A percentile compares a stretch with the other conserved stretches of the same genome.
Evolutionary conservation across 35 echinoderm and acorn worm species (phyloP).

Genomic region (Hemicentrotus pulcherrimus): DNA sequence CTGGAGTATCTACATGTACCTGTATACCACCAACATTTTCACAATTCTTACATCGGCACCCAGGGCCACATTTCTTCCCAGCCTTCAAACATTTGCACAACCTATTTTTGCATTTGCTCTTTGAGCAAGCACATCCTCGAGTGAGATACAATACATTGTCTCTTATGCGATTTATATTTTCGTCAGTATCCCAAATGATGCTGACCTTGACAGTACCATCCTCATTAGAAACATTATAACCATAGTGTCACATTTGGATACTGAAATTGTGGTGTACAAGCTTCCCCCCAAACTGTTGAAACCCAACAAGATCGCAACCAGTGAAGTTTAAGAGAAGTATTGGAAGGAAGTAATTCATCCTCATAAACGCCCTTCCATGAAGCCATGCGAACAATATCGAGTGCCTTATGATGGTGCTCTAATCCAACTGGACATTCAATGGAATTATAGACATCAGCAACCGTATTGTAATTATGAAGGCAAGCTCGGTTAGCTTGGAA

Average conservation of each 20-base stretch:
- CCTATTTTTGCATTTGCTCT: neutral
- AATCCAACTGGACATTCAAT: neutral
- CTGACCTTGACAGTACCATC: neutral
- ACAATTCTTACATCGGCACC: neutral
- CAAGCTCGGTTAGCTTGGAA: conserved; percentile 38
- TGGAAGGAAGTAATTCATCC: conserved; percentile 39
- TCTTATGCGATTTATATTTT: neutral
- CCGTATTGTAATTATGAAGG: conserved; percentile 23
- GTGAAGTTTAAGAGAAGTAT: conserved; percentile 24
- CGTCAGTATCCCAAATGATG: conserved; percentile 5
- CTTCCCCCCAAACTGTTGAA: conserved; percentile 7
- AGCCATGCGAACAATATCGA: neutral
- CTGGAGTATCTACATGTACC: neutral
- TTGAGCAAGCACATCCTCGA: conserved; percentile 9
- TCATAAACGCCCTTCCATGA: conserved; percentile 41
- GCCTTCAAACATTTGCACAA: neutral
- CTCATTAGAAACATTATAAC: conserved; percentile 3
- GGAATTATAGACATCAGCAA: conserved; percentile 12
- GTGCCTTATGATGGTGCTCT: conserved; percentile 55
- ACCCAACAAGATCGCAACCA: conserved; percentile 51
- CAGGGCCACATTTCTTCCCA: neutral
- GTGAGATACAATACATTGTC: neutral
- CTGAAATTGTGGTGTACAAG: neutral
- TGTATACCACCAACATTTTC: neutral
- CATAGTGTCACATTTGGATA: conserved; percentile 35